Percentiles rank a stretch among this genome's conserved stretches.
Conservation (phyloP, 2,113 vertebrate species). For the Psittacula cyanocephala region DNA sequence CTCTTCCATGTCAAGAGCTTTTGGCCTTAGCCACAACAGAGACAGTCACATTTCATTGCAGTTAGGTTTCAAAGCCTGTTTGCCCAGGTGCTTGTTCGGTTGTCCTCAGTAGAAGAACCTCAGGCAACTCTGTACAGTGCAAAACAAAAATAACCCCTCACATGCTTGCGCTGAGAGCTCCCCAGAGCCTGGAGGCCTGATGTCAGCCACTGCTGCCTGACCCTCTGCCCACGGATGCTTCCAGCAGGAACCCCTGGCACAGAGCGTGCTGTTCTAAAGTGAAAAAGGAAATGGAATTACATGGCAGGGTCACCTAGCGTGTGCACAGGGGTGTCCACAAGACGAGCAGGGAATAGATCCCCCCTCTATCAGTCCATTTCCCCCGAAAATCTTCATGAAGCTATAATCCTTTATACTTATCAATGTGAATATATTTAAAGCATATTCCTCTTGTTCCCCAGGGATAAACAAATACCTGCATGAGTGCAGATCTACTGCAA, state of each 20-base stretch:
- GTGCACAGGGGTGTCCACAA: background rate
- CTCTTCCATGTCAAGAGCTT: slow-evolving; percentile 39
- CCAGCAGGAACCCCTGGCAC: background rate
- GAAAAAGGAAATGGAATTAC: background rate
- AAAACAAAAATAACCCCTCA: background rate
- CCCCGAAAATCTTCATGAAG: background rate
- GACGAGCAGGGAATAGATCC: background rate
- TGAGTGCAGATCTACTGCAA: background rate
- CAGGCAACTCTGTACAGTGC: background rate
- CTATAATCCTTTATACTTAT: slow-evolving; percentile 2
- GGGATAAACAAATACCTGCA: slow-evolving; percentile 10
- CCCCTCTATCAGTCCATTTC: background rate
- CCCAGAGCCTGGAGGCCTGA: background rate
- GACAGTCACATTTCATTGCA: slow-evolving; percentile 43
- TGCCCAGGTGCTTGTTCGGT: background rate
- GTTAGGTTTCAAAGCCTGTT: slow-evolving; percentile 9
- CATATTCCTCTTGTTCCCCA: background rate
- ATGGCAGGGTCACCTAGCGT: fast-evolving
- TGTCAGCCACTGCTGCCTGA: background rate
- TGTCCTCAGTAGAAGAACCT: background rate
- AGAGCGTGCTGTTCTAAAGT: background rate
- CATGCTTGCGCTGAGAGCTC: fast-evolving
- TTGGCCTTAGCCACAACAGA: slow-evolving; percentile 27
- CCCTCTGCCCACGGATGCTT: background rate
- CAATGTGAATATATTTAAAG: slow-evolving; percentile 18